Base-by-base conservation (phyloP, 2,113 vertebrate genomes). In the Cynopterus brachyotis region DNA sequence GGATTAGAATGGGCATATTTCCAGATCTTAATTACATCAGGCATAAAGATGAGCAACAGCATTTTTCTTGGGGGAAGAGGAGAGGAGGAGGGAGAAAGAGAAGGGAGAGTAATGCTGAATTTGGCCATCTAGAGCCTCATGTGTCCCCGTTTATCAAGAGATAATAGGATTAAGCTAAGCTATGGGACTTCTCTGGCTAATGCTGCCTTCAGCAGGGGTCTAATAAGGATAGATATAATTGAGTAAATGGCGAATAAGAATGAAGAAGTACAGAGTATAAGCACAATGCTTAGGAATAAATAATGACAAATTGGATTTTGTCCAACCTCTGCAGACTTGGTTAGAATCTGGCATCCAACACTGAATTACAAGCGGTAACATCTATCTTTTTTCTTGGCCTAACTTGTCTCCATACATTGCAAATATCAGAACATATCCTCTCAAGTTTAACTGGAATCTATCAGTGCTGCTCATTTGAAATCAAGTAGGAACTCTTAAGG, bases 11-110 rank as follows among this genome's bases (percentile, higher is more conserved):
- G 98, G 98, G 98, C 98, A 97, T 98, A 95, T 98, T 98, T 99
- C 98, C 98, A 98, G 97, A 99, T 98, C 98, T 98, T 99, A 99
- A 99, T 99, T 99, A 98, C 98, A 98, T 99, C 98, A 98, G 98
- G 98, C 97, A 94, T 93, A 97, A 97, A 97, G 98, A 98, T 98
- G 98, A 98, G 96, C 96, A 98, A 96, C 92, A 95, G 92, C 57
- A 83, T 96, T 98, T 98, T 98, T 97, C 96, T 98, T 98, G 97
- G 94, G 96, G 98, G 97, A 76, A 89, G 81, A 88, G 96, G 93
- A 78, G 8, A 76, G 97, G 95, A 85, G 80, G 82, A 50, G 91
- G 69, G 28, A 64, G 30, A 32, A 35, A 73, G 55, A 64, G 37
- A 91, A 95, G 73, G 62, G 83, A 95, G 57, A 94, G 94, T 24